Base-by-base conservation (phyloP, 2,888 invertebrate species). In the Trichopoda pennipes region DNA sequence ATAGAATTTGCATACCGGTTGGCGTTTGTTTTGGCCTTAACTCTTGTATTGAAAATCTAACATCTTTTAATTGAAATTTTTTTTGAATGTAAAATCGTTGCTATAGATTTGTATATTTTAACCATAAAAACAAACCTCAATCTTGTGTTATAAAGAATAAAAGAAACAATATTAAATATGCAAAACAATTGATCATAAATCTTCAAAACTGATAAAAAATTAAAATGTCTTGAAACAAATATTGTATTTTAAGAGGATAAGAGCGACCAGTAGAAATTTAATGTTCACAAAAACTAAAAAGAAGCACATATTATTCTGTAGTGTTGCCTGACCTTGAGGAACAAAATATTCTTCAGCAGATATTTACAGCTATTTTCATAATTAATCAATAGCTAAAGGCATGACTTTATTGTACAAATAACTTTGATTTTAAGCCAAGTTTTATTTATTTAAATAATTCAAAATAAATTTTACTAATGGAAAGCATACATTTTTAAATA, bases 181-280 rank as follows among this genome's bases (percentile, higher is more conserved):
- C 81, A 81, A 80, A 80, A 81, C 76, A 68, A 72, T 80, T 73
- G 81, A 73, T 76, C 66, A 73, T 73, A 81, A 81, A 76, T 81
- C 76, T 80, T 72, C 56, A 49, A 53, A 80, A 56, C 7, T 63
- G 19, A 47, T 38, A 73, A 38, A 23, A 63, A 1, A 47, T 12
- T 1, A n/a, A 49, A 6, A 9, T 17, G 10, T 64, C 70, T 19
- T 38, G 44, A 23, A 64, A 32, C 14, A 63, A 69, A 58, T 47
- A 28, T 17, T 61, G 4, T 17, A 23, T n/a, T 44, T 38, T 23
- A 35, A 60, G 17, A 9, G 47, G 6, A 12, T 0, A 17, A 64
- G 79, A 32, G 73, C 68, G 55, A 51, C 74, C 69, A 73, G 14
- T 8, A 8, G 10, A 23, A 47, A 14, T 32, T 32, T 19, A 35